These are phyloP conservation scores for Oopsacas minuta DNA, from an alignment of 37 sponge, comb jelly and placozoan species.

Conservation along the genomic window DNA sequence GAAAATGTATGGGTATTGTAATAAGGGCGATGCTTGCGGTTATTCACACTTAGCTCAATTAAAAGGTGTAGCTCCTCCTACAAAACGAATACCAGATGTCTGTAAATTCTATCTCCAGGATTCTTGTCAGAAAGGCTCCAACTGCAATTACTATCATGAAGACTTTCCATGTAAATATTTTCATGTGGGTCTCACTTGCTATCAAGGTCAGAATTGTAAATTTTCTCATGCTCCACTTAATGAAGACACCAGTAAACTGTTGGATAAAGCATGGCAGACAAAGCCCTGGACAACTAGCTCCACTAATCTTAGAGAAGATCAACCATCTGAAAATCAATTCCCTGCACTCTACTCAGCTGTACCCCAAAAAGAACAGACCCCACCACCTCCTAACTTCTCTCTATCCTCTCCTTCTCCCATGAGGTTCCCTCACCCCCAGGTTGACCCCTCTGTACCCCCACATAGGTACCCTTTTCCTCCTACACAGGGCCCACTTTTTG, in stretches of 20 bases:
- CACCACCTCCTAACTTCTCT: not conserved
- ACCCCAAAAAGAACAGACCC: not conserved
- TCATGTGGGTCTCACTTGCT: conserved; percentile 49
- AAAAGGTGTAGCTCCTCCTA: conserved; percentile 6
- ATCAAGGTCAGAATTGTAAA: conserved; percentile 52
- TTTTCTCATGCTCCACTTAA: conserved; percentile 80
- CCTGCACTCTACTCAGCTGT: not conserved
- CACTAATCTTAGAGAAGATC: not conserved
- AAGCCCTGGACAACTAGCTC: not conserved
- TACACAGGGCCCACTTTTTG: not conserved
- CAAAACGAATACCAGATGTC: conserved; percentile 29
- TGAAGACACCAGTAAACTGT: conserved; percentile 42
- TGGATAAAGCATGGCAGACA: conserved; percentile 25
- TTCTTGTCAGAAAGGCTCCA: conserved; percentile 56
- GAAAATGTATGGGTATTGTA: conserved; percentile 14
- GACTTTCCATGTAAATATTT: conserved; percentile 78
- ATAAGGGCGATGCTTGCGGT: not conserved
- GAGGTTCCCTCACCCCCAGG: not conserved
- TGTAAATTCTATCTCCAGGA: conserved; percentile 76
- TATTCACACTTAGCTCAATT: conserved; percentile 2
- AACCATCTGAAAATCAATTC: not conserved
- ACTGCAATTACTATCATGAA: conserved; percentile 73
- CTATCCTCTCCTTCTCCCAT: not conserved
- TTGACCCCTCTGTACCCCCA: not conserved
- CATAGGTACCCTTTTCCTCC: not conserved